Conservation (phyloP, 2,888 invertebrate genomes). For the Spisula subtruncata region DNA sequence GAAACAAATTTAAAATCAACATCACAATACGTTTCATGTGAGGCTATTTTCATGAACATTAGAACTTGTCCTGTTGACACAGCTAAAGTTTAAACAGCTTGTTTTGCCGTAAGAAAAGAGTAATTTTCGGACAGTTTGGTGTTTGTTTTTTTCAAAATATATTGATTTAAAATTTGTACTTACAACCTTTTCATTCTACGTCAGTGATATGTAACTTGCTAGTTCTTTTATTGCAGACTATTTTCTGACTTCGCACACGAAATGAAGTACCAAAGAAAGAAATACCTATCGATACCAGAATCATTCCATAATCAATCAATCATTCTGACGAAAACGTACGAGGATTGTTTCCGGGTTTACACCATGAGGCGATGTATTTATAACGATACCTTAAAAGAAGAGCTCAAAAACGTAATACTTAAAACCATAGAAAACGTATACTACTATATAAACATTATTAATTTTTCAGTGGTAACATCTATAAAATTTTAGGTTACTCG, state of each 20-base stretch:
- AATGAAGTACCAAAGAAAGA: not conserved
- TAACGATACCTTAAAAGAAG: not conserved
- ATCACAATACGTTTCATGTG: too few relatives aligned
- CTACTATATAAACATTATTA: not conserved
- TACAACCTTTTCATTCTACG: too few relatives aligned
- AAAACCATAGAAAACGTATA: not conserved
- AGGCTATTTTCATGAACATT: too few relatives aligned
- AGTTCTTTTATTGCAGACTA: not conserved
- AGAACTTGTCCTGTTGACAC: too few relatives aligned
- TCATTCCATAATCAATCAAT: not conserved
- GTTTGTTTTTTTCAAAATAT: too few relatives aligned
- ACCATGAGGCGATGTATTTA: constrained; percentile 15
- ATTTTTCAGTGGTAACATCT: not conserved
- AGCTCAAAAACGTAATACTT: not conserved
- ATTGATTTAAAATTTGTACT: too few relatives aligned
- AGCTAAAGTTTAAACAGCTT: too few relatives aligned
- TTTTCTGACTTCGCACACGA: not conserved
- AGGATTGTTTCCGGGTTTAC: not conserved
- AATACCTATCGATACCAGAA: not conserved
- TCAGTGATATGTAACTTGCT: too few relatives aligned
- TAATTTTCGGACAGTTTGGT: too few relatives aligned
- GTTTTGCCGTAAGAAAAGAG: too few relatives aligned
- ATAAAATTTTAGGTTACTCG: not conserved
- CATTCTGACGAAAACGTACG: not conserved
- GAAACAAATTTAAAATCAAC: too few relatives aligned